Evolutionary conservation across 2,797 vertebrate species (phyloP), one percentile per base, ranked within the genome.

Genomic region (Sebastes nivosus): DNA sequence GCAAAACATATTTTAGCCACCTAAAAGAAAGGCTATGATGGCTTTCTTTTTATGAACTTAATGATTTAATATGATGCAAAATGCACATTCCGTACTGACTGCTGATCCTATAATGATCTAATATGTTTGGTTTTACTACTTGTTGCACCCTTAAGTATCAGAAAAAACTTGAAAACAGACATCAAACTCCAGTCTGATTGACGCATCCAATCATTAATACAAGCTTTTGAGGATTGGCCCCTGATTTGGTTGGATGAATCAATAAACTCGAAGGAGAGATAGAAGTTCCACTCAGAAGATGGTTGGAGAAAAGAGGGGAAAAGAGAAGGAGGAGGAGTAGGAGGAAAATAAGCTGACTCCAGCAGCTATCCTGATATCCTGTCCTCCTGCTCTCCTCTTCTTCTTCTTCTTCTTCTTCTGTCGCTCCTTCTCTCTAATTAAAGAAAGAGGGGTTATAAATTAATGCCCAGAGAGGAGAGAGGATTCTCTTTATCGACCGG

Each of bases 401-500:
- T n/a, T 70, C 55, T 74, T 70, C 54, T 74, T 69, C 55, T 74
- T 70, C 54, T 74, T 70, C 55, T 74, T 79, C 67, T 60, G 38
- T 72, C 77, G 50, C 84, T 72, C 75, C 75, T 77, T 74, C 73
- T 81, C 78, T 92, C 88, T 90, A 92, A 92, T 90, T 91, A 92
- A 88, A 88, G 81, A 88, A 92, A 89, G 73, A 84, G 75, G 81
- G 89, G 80, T 85, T 87, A 87, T 91, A 88, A 92, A 94, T 91
- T 72, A 92, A 92, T 87, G 70, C 79, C 63, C 52, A 64, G 71
- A 85, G 80, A 79, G 77, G 18, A 75, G 38, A 72, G 73, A 87
- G 76, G 80, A 80, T 89, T 67, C 74, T 82, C 42, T 80, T 22
- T 75, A 90, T 90, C 66, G 81, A 93, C 74, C 67, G 32, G 57